Evolutionary conservation across 2,888 invertebrate species (phyloP).

Genomic region (Miltochrista miniata): DNA sequence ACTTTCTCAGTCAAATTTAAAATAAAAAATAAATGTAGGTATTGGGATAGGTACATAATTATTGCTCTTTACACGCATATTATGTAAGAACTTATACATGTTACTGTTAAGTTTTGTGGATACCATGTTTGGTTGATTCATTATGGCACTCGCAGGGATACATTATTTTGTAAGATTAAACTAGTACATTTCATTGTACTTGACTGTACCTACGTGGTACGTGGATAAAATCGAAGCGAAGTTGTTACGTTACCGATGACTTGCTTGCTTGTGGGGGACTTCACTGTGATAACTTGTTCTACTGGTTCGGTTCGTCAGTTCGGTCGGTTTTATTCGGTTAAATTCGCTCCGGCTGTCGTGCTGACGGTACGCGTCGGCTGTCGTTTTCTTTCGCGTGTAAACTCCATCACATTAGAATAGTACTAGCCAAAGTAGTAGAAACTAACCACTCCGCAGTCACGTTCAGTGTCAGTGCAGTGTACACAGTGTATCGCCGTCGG

Average conservation of each 20-base stretch:
- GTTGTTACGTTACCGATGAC: conserved; percentile 2
- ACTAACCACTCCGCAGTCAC: conserved; percentile 22
- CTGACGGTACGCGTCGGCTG: conserved; percentile 27
- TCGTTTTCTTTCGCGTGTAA: conserved; percentile 44
- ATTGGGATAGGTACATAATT: too few relatives aligned
- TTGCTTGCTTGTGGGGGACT: too few relatives aligned
- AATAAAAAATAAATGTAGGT: too few relatives aligned
- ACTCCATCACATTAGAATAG: conserved; percentile 13
- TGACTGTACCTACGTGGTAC: conserved; percentile 8
- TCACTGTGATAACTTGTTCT: conserved; percentile 1
- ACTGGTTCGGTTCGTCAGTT: neutral
- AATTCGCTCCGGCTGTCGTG: conserved; percentile 34
- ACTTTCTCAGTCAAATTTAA: too few relatives aligned
- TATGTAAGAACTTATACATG: too few relatives aligned
- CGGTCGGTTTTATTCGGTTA: conserved; percentile 42
- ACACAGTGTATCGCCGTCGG: conserved; percentile 43
- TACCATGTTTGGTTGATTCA: too few relatives aligned
- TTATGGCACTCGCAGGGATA: too few relatives aligned
- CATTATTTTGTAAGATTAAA: too few relatives aligned
- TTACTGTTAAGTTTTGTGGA: too few relatives aligned
- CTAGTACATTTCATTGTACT: too few relatives aligned
- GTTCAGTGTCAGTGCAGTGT: conserved; percentile 42
- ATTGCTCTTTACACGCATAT: too few relatives aligned
- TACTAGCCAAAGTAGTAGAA: conserved; percentile 24
- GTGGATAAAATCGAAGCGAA: conserved; percentile 4